Conservation (phyloP, 2,113 vertebrate species). For the Chaenogobius annularis region DNA sequence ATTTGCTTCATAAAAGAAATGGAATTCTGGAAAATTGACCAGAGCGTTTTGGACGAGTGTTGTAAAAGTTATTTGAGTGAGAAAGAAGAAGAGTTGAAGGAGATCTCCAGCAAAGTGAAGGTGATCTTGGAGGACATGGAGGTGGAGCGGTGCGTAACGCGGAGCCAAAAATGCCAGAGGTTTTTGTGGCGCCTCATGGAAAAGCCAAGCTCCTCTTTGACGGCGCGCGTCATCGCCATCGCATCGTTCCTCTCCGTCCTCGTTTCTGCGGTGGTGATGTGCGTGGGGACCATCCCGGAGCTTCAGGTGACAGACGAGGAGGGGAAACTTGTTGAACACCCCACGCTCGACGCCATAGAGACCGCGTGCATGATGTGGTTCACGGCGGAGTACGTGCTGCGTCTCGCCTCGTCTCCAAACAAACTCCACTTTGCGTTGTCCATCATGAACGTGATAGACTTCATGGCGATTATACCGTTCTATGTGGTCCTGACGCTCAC, state of each 20-base stretch:
- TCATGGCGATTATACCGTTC: conserved; percentile 92
- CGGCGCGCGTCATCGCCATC: conserved; percentile 87
- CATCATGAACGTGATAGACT: conserved; percentile 94
- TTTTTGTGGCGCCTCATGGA: conserved; percentile 93
- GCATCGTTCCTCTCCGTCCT: conserved; percentile 91
- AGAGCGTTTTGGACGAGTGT: conserved; percentile 90
- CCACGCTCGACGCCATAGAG: conserved; percentile 89
- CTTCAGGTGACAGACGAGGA: conserved; percentile 86
- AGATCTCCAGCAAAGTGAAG: conserved; percentile 91
- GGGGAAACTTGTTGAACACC: conserved; percentile 90
- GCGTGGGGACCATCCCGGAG: conserved; percentile 93
- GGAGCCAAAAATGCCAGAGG: conserved; percentile 85
- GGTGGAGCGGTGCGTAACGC: conserved; percentile 77
- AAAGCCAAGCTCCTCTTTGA: conserved; percentile 90
- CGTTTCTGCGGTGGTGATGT: conserved; percentile 92
- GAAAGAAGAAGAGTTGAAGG: conserved; percentile 91
- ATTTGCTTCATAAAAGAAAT: conserved; percentile 97
- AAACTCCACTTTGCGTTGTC: conserved; percentile 88
- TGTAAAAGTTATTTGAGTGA: conserved; percentile 91
- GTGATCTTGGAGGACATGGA: conserved; percentile 91
- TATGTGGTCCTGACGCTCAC: conserved; percentile 91
- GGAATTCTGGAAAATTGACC: conserved; percentile 98
- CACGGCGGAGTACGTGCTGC: conserved; percentile 89
- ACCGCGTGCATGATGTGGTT: conserved; percentile 95
- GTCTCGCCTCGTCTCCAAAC: conserved; percentile 88